Base-by-base conservation (phyloP, 2,113 vertebrate genomes). In the Megatriorchis doriae region DNA sequence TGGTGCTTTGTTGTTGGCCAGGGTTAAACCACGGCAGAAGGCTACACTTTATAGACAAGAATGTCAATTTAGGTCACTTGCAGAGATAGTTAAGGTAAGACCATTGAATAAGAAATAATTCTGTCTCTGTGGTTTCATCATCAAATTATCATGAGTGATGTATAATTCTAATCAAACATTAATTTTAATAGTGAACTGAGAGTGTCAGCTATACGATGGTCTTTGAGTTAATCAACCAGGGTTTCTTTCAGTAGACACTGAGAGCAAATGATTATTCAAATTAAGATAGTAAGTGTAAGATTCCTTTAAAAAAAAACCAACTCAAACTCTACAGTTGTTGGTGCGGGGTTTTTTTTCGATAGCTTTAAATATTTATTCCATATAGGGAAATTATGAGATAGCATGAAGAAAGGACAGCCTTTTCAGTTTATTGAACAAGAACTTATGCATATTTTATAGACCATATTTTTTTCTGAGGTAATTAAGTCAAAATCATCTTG, bases 271-370 rank as follows among this genome's bases (percentile, higher is more conserved):
- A 62, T 81, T 36, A n/a, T 42, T 81, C 36, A 55, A 43, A 50
- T 38, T n/a, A 56, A 88, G 82, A 65, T 25, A 63, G 9, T 23
- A 61, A 67, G 8, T 1, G 0, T 22, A 88, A 43, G 11, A 71
- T 40, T 77, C 22, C 16, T 81, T 70, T 32, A 17, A 34, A 73
- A 53, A 43, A 72, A 52, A 1, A 5, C 6, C 40, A 25, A 13
- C 45, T 71, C 42, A 59, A 79, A 38, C 9, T 75, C 42, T 40
- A 15, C 8, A 52, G 31, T 8, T 36, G 3, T 14, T 48, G 5
- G 3, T 48, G 5, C 14, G 4, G 3, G 6, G 2, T 2, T 4
- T 10, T 25, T 34, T 65, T 62, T 58, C 40, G 7, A 13, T 40
- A 66, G 4, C 9, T 84, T 59, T 65, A 81, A 36, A 32, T 65